Evolutionary conservation across 2,113 vertebrate species (phyloP).

Genomic region (Passerina amoena): DNA sequence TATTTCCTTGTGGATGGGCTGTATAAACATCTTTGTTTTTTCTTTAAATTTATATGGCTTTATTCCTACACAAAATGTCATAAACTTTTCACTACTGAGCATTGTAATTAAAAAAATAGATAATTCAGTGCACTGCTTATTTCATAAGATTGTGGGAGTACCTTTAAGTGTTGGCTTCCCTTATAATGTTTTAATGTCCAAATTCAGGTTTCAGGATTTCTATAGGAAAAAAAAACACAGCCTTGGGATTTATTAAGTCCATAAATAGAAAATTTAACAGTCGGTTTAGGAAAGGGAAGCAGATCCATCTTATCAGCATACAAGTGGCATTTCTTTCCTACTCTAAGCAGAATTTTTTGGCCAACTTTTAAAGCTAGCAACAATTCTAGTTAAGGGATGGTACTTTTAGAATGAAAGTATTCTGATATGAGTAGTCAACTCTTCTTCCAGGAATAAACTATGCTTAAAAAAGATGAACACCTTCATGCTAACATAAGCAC

Average conservation of each 20-base stretch:
- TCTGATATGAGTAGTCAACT: background rate
- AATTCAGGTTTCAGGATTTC: background rate
- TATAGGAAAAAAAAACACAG: fast-evolving
- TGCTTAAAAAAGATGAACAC: background rate
- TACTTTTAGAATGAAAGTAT: background rate
- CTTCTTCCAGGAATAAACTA: background rate
- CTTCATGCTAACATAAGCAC: background rate
- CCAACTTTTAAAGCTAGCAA: background rate
- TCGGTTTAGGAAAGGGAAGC: background rate
- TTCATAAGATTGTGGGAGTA: background rate
- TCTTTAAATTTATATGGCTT: background rate
- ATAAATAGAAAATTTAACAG: background rate
- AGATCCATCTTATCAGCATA: background rate
- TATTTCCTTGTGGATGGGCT: background rate
- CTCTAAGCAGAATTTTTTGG: background rate
- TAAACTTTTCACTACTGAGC: background rate
- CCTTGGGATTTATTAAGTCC: background rate
- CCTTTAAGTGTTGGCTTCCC: background rate
- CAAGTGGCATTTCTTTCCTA: background rate
- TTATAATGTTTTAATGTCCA: background rate
- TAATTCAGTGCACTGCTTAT: background rate
- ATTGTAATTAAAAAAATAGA: background rate
- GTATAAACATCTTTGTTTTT: background rate
- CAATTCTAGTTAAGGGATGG: background rate
- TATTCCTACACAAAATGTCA: background rate